A percentile compares a stretch with the other conserved stretches of the same genome.
These are phyloP conservation scores for Meiosimyza decipiens DNA, from an alignment of 2,888 invertebrate genomes.

Conservation along the genomic window DNA sequence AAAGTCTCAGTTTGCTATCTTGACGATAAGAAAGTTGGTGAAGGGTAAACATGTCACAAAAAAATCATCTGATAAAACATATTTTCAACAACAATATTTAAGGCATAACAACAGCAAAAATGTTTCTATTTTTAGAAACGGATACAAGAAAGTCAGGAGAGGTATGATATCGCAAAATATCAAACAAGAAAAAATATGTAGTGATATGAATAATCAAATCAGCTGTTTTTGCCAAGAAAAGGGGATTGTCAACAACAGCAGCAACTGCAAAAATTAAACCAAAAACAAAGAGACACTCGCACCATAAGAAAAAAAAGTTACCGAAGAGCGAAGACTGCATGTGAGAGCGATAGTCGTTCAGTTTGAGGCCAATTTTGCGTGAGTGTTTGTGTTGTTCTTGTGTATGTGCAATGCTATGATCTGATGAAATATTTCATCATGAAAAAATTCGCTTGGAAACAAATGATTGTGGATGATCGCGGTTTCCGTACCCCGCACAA, in stretches of 20 bases:
- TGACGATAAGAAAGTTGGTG: too few species aligned
- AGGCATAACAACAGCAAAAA: too few species aligned
- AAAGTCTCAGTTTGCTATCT: too few species aligned
- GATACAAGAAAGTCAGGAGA: too few species aligned
- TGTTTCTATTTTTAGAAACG: too few species aligned
- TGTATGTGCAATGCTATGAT: background rate
- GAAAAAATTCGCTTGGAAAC: constrained; percentile 32
- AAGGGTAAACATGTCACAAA: too few species aligned
- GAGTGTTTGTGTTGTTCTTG: constrained; percentile 29
- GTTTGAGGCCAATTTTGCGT: background rate
- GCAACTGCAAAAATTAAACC: background rate
- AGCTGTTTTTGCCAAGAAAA: too few species aligned
- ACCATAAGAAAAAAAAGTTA: background rate
- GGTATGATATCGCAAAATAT: too few species aligned
- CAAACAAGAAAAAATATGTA: too few species aligned
- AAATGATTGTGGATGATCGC: constrained; percentile 19
- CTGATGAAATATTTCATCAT: constrained; percentile 61
- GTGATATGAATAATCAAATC: too few species aligned
- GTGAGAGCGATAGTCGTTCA: background rate
- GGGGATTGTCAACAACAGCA: background rate
- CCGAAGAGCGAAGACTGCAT: background rate
- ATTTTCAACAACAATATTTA: too few species aligned
- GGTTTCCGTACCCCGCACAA: constrained; percentile 24
- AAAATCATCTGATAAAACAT: too few species aligned
- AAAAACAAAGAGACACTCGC: background rate